Conservation (phyloP, 2,888 invertebrate species). For the Prostheceraeus crozeri region DNA sequence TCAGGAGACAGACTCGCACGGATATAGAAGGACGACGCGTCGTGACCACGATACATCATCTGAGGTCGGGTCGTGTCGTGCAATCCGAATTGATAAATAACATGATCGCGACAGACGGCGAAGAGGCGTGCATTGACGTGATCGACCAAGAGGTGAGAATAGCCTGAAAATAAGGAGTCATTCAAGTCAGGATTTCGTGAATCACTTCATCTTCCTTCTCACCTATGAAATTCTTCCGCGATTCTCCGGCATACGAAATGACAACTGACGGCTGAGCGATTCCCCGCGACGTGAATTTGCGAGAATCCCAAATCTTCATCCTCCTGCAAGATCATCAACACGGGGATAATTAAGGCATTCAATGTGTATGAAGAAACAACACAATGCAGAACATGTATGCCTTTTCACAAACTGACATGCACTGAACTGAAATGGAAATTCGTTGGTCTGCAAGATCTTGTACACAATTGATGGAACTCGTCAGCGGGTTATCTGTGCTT, state of each 20-base stretch:
- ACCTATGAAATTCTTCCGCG: constrained; percentile 12
- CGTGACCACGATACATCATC: constrained; percentile 17
- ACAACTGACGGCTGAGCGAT: neutral
- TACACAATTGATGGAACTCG: too few relatives aligned
- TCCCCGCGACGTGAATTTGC: neutral
- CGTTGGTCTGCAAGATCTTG: too few relatives aligned
- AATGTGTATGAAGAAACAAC: too few relatives aligned
- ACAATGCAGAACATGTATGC: too few relatives aligned
- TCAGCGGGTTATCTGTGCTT: too few relatives aligned
- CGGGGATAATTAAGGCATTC: neutral
- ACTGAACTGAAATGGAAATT: too few relatives aligned
- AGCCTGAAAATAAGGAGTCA: neutral
- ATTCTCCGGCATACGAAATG: neutral
- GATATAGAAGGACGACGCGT: constrained; percentile 29
- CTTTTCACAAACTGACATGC: too few relatives aligned
- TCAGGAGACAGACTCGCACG: neutral
- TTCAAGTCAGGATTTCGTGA: too few relatives aligned
- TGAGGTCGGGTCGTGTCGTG: neutral
- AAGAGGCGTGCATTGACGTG: neutral
- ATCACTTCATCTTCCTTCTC: neutral
- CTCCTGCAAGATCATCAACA: neutral
- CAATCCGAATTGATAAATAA: constrained; percentile 4
- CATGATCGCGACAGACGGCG: constrained; percentile 5
- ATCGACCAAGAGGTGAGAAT: neutral
- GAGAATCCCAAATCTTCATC: constrained; percentile 11